Evolutionary conservation across 2,113 vertebrate genomes (phyloP).

Genomic region (Tiliqua scincoides): DNA sequence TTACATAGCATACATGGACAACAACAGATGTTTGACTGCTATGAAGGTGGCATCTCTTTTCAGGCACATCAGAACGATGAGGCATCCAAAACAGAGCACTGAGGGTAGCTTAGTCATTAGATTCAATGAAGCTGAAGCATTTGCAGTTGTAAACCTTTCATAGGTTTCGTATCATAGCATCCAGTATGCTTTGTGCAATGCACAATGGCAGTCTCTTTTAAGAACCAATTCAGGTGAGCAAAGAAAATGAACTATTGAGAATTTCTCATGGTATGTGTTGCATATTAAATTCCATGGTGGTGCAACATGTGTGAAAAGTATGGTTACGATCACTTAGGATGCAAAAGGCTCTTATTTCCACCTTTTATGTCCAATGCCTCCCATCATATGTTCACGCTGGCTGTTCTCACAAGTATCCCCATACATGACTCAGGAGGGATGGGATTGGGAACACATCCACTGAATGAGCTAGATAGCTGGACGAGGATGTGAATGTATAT

Average conservation of each 20-base stretch:
- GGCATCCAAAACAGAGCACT: slow-evolving; percentile 60
- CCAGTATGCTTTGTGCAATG: not conserved
- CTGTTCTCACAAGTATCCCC: not conserved
- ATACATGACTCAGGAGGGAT: not conserved
- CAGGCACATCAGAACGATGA: slow-evolving; percentile 78
- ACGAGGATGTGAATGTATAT: not conserved
- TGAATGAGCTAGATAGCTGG: not conserved
- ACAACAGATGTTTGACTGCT: slow-evolving; percentile 75
- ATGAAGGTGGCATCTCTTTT: slow-evolving; percentile 73
- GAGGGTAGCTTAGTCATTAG: slow-evolving; percentile 66
- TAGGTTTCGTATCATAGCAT: slow-evolving; percentile 59
- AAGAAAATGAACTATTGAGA: not conserved
- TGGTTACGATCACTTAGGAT: not conserved
- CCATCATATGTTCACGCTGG: slow-evolving; percentile 13
- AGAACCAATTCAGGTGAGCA: not conserved
- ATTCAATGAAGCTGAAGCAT: slow-evolving; percentile 78
- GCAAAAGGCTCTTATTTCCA: not conserved
- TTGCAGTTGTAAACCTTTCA: slow-evolving; percentile 81
- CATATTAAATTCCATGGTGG: not conserved
- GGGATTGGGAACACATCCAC: not conserved
- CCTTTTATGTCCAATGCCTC: slow-evolving; percentile 21
- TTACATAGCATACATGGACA: slow-evolving; percentile 67
- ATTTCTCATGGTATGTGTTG: not conserved
- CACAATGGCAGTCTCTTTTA: not conserved
- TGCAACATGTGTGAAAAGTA: not conserved